phyloP scores from a whole-genome alignment of 2,888 invertebrate genomes.

The Hoplodrina ambigua region DNA sequence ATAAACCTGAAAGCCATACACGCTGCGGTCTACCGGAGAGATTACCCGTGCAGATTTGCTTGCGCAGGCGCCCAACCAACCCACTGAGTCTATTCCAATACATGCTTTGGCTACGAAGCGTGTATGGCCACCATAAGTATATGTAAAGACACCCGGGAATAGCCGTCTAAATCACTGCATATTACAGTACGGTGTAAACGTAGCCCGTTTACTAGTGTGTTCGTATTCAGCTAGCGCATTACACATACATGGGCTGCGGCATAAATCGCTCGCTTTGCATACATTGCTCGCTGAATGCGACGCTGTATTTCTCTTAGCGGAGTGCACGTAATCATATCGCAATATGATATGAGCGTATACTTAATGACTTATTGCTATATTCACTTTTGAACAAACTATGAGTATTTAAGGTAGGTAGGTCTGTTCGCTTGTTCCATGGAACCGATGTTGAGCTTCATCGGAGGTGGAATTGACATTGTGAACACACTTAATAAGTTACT shows the following conservation, averaged over 20 bases:
- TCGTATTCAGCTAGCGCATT: constrained; percentile 76
- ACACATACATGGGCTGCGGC: constrained; percentile 75
- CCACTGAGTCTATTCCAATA: no score
- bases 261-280: constrained; percentile 80
- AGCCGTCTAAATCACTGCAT: no score
- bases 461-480: not conserved
- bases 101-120: no score
- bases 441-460: not conserved
- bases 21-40: no score
- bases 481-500: no score
- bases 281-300: constrained; percentile 68
- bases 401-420: constrained; percentile 26
- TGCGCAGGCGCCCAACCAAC: no score
- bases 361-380: constrained; percentile 52
- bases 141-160: not conserved
- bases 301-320: constrained; percentile 50
- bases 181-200: constrained; percentile 65
- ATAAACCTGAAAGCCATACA: no score
- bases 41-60: no score
- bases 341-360: constrained; percentile 32
- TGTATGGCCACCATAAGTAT: no score
- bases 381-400: constrained; percentile 19
- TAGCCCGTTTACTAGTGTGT: constrained; percentile 58
- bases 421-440: constrained; percentile 10
- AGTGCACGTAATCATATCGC: constrained; percentile 59